Evolutionary conservation across 2,113 vertebrate species (phyloP).

Genomic region (Tragulus kanchil): DNA sequence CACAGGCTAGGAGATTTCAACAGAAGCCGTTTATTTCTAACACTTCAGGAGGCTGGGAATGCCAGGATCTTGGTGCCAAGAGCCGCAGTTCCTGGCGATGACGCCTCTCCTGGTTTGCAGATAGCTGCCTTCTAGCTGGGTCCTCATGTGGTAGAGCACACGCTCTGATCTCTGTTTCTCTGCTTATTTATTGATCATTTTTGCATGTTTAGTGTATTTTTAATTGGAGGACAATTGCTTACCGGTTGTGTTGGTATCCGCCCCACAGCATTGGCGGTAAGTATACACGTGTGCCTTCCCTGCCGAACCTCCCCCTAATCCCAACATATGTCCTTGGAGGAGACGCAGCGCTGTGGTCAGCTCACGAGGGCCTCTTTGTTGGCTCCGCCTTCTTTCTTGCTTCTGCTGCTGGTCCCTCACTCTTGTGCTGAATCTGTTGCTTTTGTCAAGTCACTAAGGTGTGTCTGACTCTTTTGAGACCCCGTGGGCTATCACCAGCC

Average conservation of each 20-base stretch:
- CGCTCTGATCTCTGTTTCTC: background rate
- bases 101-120: background rate
- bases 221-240: background rate
- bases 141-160: background rate
- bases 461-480: background rate
- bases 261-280: background rate
- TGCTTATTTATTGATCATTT: background rate
- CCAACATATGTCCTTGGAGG: background rate
- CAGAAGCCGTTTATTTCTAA: background rate
- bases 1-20: background rate
- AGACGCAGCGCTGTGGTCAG: background rate
- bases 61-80: background rate
- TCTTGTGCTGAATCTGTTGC: background rate
- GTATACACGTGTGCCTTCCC: background rate
- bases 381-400: background rate
- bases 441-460: background rate
- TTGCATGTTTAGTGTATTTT: background rate
- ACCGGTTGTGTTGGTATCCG: background rate
- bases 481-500: background rate
- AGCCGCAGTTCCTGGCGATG: background rate
- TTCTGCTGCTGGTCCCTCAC: background rate
- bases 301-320: background rate
- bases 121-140: background rate
- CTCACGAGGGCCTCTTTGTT: rapidly evolving
- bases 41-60: background rate